Evolutionary conservation across 2,888 invertebrate species (phyloP).

Genomic region (Cabera pusaria): DNA sequence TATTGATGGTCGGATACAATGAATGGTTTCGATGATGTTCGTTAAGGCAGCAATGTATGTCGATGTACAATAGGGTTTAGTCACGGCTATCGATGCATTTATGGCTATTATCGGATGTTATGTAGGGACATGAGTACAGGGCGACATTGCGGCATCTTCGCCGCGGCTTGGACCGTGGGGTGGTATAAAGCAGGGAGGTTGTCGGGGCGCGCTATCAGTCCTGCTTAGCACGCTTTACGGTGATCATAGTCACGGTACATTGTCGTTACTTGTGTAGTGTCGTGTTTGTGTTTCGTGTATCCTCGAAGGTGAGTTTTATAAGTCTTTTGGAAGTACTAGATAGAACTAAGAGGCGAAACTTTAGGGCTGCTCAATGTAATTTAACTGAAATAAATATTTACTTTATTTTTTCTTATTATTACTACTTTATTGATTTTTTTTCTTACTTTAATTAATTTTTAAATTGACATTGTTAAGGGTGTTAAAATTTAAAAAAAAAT

Average conservation of each 20-base stretch:
- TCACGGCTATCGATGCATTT: slow-evolving; percentile 51
- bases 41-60: slow-evolving; percentile 36
- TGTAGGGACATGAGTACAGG: slow-evolving; percentile 59
- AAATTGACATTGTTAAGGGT: no score
- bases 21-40: slow-evolving; percentile 24
- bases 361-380: no score
- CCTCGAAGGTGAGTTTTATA: slow-evolving; percentile 60
- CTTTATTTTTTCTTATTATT: no score
- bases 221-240: slow-evolving; percentile 50
- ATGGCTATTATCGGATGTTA: slow-evolving; percentile 40
- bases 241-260: slow-evolving; percentile 54
- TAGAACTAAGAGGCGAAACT: no score
- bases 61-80: slow-evolving; percentile 38
- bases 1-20: slow-evolving; percentile 33
- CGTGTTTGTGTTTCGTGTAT: slow-evolving; percentile 55
- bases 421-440: no score
- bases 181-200: slow-evolving; percentile 64
- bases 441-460: no score
- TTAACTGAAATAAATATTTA: not conserved
- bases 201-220: slow-evolving; percentile 70
- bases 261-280: slow-evolving; percentile 58
- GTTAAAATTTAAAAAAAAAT: no score
- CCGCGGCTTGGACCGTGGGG: slow-evolving; percentile 54
- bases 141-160: slow-evolving; percentile 67
- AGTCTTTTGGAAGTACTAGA: no score